Base-by-base conservation (phyloP, 2,888 invertebrate species). In the Caenorhabditis sinica region DNA sequence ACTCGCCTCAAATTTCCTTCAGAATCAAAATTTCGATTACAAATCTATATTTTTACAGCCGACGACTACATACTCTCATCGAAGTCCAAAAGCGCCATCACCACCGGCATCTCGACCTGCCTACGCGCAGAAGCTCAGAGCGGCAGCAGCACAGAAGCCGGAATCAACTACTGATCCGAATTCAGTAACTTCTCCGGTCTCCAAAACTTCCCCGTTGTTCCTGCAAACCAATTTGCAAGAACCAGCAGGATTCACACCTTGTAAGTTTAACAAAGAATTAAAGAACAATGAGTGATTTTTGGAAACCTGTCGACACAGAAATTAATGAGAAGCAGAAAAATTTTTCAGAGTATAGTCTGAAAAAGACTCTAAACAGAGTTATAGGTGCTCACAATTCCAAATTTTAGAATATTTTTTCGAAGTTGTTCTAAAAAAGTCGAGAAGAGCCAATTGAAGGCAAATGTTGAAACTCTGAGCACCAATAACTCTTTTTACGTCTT, bases 41-140 rank as follows among this genome's bases (percentile, higher is more conserved):
- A 30, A n/a, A n/a, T n/a, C n/a, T n/a, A n/a, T n/a, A n/a, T n/a
- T 33, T 36, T 73, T 83, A 58, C 66, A 69, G 81, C 73, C 81
- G n/a, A 81, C 72, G 1, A 81, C 81, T 33, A 81, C 73, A 66
- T 81, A 49, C 68, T 73, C 81, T 23, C 66, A 81, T 61, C 66
- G 73, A 2, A 81, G 81, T 60, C 56, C 23, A 8, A 66, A 73
- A 51, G 73, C 73, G 30, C 66, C 66, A 51, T 36, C 83, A 6
- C 76, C 84, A 33, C 84, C 80, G 60, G 72, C 81, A 11, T 60
- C 76, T 13, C 75, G 84, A 33, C 84, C 81, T 2, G 75, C 84
- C 0, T 84, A 84, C 68, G 84, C 84, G 0, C 68, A 84, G 49
- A 84, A 84, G 72, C 71, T 84, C 49, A 69, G 76, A 3, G 80